Percentiles rank a stretch among this genome's conserved stretches.
These are phyloP conservation scores for Drosophila buzzatii DNA, from an alignment of 2,888 invertebrate genomes.

Conservation along the genomic window DNA sequence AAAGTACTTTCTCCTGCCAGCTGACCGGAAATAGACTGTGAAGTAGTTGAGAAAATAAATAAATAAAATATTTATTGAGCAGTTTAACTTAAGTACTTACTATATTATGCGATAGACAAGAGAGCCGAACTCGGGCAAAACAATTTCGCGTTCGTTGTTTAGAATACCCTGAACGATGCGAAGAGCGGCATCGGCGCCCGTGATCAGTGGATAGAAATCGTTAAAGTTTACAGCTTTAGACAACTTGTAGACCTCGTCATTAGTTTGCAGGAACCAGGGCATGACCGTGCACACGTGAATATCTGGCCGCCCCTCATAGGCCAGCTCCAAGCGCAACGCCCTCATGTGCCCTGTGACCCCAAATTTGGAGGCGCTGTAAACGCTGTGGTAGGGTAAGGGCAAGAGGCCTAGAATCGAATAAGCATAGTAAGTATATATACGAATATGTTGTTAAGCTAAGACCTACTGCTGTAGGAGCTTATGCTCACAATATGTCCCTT, in stretches of 20 bases:
- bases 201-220: slow-evolving; percentile 51
- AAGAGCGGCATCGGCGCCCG: slow-evolving; percentile 56
- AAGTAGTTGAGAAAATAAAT: background rate
- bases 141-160: slow-evolving; percentile 61
- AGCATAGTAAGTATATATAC: background rate
- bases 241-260: slow-evolving; percentile 42
- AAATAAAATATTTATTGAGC: background rate
- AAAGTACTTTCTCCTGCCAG: slow-evolving; percentile 38
- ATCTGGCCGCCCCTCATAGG: slow-evolving; percentile 51
- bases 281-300: slow-evolving; percentile 75
- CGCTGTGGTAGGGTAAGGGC: slow-evolving; percentile 42
- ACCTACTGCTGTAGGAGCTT: slow-evolving; percentile 77
- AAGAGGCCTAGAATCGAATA: slow-evolving; percentile 38
- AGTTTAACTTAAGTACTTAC: slow-evolving; percentile 38
- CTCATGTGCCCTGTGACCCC: slow-evolving; percentile 82
- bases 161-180: slow-evolving; percentile 69
- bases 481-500: slow-evolving; percentile 84
- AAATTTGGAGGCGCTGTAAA: slow-evolving; percentile 83
- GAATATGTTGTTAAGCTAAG: background rate
- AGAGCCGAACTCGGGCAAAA: slow-evolving; percentile 50
- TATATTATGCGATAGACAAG: slow-evolving; percentile 27
- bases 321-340: slow-evolving; percentile 76
- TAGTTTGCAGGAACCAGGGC: slow-evolving; percentile 83
- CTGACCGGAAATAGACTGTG: slow-evolving; percentile 40
- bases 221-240: background rate